Evolutionary conservation across 1,140 invertebrate species (phyloP).

Genomic region (Rhagoletis zephyria): DNA sequence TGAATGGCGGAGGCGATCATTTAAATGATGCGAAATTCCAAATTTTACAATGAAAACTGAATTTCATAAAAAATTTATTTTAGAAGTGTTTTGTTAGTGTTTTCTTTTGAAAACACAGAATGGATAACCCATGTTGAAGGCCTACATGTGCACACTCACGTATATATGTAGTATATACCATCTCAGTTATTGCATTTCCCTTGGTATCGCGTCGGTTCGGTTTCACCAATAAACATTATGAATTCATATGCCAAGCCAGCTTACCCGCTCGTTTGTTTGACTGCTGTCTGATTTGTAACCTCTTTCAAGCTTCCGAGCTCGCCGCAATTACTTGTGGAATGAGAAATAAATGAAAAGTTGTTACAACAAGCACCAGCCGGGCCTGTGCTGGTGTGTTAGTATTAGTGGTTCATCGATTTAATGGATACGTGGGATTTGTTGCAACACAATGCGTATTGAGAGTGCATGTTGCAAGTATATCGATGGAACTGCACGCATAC

Average conservation of each 20-base stretch:
- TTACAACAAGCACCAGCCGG: slow-evolving; percentile 6
- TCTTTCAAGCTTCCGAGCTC: background rate
- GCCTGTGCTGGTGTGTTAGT: background rate
- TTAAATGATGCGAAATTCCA: no score
- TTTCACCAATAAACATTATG: slow-evolving; percentile 3
- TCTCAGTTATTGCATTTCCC: background rate
- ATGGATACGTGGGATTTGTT: slow-evolving; percentile 35
- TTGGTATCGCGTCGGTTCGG: background rate
- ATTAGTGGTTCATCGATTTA: background rate
- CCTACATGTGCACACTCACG: no score
- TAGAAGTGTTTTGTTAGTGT: no score
- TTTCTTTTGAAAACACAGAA: no score
- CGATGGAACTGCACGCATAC: no score
- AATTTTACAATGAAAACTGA: no score
- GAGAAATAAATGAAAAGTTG: slow-evolving; percentile 41
- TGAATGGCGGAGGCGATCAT: no score
- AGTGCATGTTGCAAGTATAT: background rate
- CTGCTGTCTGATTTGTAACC: slow-evolving; percentile 15
- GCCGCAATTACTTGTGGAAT: slow-evolving; percentile 24
- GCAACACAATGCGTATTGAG: background rate
- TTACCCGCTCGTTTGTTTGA: slow-evolving; percentile 3
- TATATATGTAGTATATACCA: no score
- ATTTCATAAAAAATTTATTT: no score
- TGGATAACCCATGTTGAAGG: no score
- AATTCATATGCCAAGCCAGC: background rate